phyloP scores from a whole-genome alignment of 2,888 invertebrate genomes.

The Phytoseiulus persimilis region DNA sequence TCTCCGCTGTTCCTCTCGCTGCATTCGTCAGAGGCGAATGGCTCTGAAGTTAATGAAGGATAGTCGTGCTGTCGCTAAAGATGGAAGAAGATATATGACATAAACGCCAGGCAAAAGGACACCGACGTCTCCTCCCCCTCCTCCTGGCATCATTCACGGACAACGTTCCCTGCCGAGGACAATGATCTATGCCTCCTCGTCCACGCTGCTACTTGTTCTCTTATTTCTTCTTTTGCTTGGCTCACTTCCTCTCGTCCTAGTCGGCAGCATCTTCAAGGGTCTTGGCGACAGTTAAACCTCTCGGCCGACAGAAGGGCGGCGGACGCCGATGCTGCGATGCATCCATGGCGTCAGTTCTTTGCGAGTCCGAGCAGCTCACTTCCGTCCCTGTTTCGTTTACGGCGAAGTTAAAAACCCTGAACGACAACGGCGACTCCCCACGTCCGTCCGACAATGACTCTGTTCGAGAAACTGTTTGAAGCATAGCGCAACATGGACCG shows the following conservation, averaged over 20 bases:
- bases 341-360: background rate
- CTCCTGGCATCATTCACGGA: background rate
- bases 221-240: background rate
- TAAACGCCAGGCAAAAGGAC: background rate
- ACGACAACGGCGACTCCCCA: background rate
- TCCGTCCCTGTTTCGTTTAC: background rate
- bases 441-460: background rate
- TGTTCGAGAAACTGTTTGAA: background rate
- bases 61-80: slow-evolving; percentile 25
- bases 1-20: background rate
- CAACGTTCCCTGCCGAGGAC: background rate
- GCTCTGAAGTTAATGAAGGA: slow-evolving; percentile 34
- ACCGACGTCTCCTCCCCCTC: background rate
- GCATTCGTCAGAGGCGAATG: background rate
- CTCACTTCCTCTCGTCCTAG: background rate
- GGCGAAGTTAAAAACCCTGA: background rate
- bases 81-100: slow-evolving; percentile 39
- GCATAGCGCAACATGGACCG: background rate
- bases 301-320: background rate
- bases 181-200: background rate
- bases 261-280: background rate
- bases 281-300: background rate
- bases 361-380: background rate
- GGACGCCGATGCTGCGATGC: background rate
- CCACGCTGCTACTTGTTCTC: background rate